Base-by-base conservation (phyloP, 2,797 vertebrate species). In the Austrolebias charrua region DNA sequence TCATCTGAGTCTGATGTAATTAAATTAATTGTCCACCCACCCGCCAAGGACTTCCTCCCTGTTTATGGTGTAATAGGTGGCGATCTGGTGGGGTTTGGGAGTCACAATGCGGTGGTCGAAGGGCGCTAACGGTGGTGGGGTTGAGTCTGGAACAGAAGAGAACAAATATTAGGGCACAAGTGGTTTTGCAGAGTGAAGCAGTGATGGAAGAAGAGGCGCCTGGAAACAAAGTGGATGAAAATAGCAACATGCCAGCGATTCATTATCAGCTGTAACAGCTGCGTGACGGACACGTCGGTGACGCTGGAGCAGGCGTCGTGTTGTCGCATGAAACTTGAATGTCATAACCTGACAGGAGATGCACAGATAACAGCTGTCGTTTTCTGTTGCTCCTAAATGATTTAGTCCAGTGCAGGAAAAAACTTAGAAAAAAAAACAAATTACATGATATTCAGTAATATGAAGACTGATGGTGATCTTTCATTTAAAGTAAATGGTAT, bases 91-190 rank as follows among this genome's bases (percentile, higher is more conserved):
- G 53, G 92, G 91, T 86, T 94, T 98, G 69, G 96, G 89, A 29
- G 93, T 94, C 72, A 99, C 95, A 7, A 98, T 93, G 58, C 95
- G 94, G 73, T 99, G 97, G 76, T 94, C 93, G 53, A 99, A 99
- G 4, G 97, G 97, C 8, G 97, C 96, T 0, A 93, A 66, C 5
- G 94, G 94, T 16, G 94, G 91, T 5, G 87, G 91, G 53, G 75
- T 83, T 2, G 86, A 89, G 66, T 94, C 97, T 99, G 75, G 12
- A 55, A 81, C 24, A 62, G 1, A 49, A 52, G 0, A 88, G 88
- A 75, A 20, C 50, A 58, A 24, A 24, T 24, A 24, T 24, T 24
- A 24, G 24, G 24, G 3, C 24, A 24, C 24, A 24, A 24, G 24
- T 24, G 24, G 24, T 24, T 24, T 3, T 24, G 24, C 24, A 24